phyloP scores from a whole-genome alignment of 2,113 vertebrate genomes.

The Tinamus guttatus region DNA sequence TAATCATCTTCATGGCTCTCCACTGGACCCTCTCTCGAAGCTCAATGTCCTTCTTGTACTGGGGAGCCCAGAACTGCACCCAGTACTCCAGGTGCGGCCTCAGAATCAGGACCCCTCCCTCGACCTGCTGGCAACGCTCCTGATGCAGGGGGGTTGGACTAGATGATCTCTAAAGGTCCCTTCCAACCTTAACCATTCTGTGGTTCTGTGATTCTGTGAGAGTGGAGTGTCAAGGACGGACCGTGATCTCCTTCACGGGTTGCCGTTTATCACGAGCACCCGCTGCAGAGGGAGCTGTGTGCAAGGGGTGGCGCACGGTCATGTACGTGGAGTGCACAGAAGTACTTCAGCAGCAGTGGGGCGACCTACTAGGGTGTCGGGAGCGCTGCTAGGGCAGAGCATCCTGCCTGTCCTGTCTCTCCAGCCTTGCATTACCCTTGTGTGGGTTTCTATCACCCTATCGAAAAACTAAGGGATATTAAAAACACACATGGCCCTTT shows the following conservation, averaged over 20 bases:
- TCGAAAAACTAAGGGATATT: not conserved
- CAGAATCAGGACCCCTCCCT: no score
- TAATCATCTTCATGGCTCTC: no score
- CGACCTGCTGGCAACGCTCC: no score
- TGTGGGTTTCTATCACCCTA: not conserved
- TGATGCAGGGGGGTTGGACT: no score
- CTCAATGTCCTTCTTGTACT: no score
- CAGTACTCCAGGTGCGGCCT: no score
- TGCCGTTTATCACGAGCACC: not conserved
- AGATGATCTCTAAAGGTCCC: no score
- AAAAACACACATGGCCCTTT: not conserved
- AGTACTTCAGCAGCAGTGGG: not conserved
- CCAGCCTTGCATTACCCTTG: rapidly evolving
- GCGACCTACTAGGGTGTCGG: not conserved
- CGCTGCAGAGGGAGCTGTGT: rapidly evolving
- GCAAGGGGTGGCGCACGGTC: not conserved
- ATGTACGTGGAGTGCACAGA: rapidly evolving
- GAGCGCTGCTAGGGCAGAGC: not conserved
- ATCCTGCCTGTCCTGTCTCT: not conserved
- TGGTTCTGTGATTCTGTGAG: no score
- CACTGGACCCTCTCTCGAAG: no score
- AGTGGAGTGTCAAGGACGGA: rapidly evolving
- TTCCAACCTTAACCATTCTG: no score
- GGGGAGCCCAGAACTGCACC: no score
- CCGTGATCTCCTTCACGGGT: not conserved